These are phyloP conservation scores for Onychorhynchus coronatus DNA, from an alignment of 2,113 vertebrate genomes.

Conservation along the genomic window DNA sequence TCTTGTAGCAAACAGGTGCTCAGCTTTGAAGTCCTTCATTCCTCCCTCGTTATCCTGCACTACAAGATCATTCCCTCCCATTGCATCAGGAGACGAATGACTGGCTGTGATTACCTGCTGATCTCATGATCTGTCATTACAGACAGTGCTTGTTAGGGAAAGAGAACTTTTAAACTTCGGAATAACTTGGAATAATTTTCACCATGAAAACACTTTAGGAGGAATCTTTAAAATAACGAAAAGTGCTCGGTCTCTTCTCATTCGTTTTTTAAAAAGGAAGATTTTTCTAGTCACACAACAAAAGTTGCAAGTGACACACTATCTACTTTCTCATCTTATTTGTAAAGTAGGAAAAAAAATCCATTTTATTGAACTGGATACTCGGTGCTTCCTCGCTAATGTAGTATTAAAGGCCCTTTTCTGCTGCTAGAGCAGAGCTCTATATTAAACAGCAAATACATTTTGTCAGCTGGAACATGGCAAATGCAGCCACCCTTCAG, in stretches of 20 bases:
- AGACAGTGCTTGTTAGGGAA: not conserved
- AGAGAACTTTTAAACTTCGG: not conserved
- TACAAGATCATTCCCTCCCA: not conserved
- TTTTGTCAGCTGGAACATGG: slow-evolving; percentile 8
- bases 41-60: not conserved
- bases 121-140: not conserved
- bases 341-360: slow-evolving; percentile 34
- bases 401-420: slow-evolving; percentile 41
- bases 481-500: not conserved
- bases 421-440: slow-evolving; percentile 4
- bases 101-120: not conserved
- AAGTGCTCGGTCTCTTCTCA: not conserved
- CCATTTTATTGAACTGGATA: slow-evolving; percentile 51
- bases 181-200: not conserved
- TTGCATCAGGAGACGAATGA: not conserved
- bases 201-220: not conserved
- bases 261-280: not conserved
- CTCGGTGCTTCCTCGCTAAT: slow-evolving; percentile 30
- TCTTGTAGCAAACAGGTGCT: not conserved
- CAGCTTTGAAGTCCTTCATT: not conserved
- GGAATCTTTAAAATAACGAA: not conserved
- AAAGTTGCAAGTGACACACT: slow-evolving; percentile 50
- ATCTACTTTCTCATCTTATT: slow-evolving; percentile 51
- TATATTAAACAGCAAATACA: slow-evolving; percentile 57
- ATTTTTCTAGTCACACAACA: slow-evolving; percentile 10